Conservation (phyloP, 1,140 invertebrate species). For the Temnothorax curvispinosus region DNA sequence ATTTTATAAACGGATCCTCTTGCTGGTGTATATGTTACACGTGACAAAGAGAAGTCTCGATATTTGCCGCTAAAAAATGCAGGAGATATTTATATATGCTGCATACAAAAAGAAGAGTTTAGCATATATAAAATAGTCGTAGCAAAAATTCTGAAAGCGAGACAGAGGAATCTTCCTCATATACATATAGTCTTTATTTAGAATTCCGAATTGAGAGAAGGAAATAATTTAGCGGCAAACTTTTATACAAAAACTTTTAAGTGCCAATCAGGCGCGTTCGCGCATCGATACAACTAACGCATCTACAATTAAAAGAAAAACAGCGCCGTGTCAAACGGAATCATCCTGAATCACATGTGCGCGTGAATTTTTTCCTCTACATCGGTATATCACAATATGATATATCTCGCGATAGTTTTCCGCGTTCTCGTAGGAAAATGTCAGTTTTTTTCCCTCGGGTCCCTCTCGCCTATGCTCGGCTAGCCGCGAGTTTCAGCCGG, state of each 20-base stretch:
- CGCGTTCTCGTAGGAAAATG: neutral
- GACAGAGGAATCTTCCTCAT: neutral
- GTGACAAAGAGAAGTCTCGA: neutral
- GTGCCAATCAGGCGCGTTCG: neutral
- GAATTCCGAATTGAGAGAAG: neutral
- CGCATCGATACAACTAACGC: neutral
- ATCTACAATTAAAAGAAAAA: neutral
- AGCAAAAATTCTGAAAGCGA: neutral
- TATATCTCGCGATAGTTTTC: neutral
- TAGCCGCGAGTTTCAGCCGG: neutral
- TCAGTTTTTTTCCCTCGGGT: neutral
- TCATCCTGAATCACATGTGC: neutral
- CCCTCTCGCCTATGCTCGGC: neutral
- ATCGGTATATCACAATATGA: neutral
- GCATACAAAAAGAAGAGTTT: neutral
- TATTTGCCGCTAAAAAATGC: neutral
- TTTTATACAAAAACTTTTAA: neutral
- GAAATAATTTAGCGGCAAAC: neutral
- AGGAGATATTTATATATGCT: neutral
- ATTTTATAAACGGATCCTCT: neutral
- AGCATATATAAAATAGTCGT: neutral
- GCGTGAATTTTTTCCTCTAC: neutral
- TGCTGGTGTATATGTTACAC: neutral
- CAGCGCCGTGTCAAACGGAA: neutral
- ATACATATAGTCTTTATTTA: neutral